A percentile compares a stretch with the other conserved stretches of the same genome.
Conservation (phyloP, 2,888 invertebrate genomes). For the Tinea trinotella region DNA sequence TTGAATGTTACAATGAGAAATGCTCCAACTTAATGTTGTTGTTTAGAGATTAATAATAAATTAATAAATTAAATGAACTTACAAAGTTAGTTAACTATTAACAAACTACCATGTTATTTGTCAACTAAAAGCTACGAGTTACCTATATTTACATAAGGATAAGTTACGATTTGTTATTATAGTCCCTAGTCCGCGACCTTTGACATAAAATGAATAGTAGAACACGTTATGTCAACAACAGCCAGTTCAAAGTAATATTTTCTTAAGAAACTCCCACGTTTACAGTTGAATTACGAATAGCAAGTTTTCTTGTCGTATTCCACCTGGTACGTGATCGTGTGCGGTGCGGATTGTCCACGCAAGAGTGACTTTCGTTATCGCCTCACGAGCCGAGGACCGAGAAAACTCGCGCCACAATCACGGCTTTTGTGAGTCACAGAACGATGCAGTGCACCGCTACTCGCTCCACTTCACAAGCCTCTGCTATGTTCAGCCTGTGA, state of each 20-base stretch:
- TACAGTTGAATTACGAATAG: background rate
- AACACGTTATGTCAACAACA: background rate
- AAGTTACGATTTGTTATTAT: too few species aligned
- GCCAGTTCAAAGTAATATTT: background rate
- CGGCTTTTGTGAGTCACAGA: conserved; percentile 13
- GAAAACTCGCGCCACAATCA: conserved; percentile 15
- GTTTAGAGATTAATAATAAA: background rate
- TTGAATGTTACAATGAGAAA: background rate
- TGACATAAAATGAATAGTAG: too few species aligned
- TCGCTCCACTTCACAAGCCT: conserved; percentile 20
- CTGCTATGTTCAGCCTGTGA: conserved; percentile 29
- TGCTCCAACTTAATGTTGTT: background rate
- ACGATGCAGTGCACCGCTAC: conserved; percentile 12
- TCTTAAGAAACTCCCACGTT: background rate
- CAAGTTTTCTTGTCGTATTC: background rate
- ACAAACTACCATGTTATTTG: too few species aligned
- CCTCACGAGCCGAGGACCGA: conserved; percentile 26
- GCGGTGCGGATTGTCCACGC: conserved; percentile 5
- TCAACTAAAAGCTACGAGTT: too few species aligned
- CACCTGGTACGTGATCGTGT: background rate
- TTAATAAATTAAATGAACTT: too few species aligned
- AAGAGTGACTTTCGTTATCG: conserved; percentile 47
- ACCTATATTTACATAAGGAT: too few species aligned
- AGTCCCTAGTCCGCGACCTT: too few species aligned
- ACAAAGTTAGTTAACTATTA: too few species aligned